phyloP scores from a whole-genome alignment of 2,113 vertebrate genomes.

The Eonycteris spelaea region DNA sequence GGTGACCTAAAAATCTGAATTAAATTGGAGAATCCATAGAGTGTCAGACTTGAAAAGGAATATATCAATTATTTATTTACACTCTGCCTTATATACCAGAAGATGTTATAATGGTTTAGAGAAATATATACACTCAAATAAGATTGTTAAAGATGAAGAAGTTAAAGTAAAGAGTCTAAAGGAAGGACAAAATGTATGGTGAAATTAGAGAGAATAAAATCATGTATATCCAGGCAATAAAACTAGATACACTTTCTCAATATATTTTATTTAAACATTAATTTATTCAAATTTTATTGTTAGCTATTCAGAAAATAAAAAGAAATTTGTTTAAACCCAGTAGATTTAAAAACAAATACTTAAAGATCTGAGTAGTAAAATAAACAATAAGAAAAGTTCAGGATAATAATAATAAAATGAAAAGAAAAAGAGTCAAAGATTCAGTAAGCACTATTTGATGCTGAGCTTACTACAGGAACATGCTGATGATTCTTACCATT shows the following conservation, averaged over 20 bases:
- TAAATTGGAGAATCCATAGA: neutral
- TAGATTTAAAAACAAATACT: neutral
- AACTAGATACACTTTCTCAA: neutral
- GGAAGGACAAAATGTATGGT: neutral
- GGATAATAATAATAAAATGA: neutral
- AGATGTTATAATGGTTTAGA: neutral
- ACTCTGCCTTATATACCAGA: neutral
- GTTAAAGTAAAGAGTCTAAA: neutral
- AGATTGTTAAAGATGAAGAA: neutral
- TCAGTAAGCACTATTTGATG: neutral
- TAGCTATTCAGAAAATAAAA: neutral
- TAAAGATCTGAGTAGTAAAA: neutral
- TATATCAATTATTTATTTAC: neutral
- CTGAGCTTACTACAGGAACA: accelerated
- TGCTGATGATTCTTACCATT: neutral
- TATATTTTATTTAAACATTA: neutral
- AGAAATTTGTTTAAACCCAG: neutral
- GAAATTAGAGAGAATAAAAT: neutral
- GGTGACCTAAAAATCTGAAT: neutral
- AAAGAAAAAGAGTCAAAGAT: neutral
- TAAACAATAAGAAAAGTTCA: neutral
- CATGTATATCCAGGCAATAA: neutral
- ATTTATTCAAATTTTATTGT: neutral
- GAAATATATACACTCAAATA: neutral
- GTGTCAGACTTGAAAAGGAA: neutral